Conservation (phyloP, 2,113 vertebrate genomes). For the Cairina moschata region DNA sequence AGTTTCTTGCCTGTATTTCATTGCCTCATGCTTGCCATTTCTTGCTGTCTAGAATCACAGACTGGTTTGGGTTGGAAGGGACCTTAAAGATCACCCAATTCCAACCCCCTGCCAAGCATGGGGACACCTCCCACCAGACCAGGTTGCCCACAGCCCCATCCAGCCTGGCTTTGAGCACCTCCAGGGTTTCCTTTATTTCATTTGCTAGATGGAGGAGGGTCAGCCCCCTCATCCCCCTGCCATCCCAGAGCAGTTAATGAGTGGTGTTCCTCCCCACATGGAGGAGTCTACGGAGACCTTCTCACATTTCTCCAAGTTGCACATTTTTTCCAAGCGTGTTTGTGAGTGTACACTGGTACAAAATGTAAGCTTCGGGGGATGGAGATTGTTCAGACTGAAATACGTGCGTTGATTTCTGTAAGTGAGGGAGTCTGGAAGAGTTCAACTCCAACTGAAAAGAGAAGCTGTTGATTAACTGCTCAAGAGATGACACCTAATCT, state of each 20-base stretch:
- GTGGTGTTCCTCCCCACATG: background rate
- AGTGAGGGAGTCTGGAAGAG: background rate
- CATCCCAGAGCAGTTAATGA: background rate
- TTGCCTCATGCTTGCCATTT: background rate
- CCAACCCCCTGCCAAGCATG: too few relatives aligned
- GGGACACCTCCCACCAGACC: too few relatives aligned
- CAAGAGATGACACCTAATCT: fast-evolving
- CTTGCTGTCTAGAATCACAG: background rate
- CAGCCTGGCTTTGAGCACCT: too few relatives aligned
- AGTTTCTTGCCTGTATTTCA: background rate
- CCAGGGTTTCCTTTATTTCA: background rate
- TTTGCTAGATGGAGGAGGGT: background rate
- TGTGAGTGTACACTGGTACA: background rate
- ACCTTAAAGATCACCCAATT: too few relatives aligned
- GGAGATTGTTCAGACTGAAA: background rate
- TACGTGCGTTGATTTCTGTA: background rate
- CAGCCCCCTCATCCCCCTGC: background rate
- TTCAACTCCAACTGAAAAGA: background rate
- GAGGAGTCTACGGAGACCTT: background rate
- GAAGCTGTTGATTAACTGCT: background rate
- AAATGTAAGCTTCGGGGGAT: background rate
- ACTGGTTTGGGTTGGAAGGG: too few relatives aligned
- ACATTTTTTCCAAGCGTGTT: background rate
- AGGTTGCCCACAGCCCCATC: too few relatives aligned
- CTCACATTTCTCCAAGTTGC: background rate